Conservation (phyloP, 2,113 vertebrate species). For the Donacobius atricapilla region DNA sequence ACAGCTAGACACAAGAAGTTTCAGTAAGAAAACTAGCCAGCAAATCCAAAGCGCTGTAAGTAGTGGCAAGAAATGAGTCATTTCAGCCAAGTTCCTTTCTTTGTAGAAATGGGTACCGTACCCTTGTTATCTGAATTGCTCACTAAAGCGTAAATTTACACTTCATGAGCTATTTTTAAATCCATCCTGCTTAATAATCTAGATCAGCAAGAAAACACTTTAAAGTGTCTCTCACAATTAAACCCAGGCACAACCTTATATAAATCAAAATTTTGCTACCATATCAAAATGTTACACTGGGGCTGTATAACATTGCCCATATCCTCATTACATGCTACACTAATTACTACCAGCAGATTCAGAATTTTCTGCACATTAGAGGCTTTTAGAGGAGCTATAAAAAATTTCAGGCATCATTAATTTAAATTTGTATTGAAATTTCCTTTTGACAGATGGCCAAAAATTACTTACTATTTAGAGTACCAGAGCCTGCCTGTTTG, state of each 20-base stretch:
- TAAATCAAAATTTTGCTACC: slow-evolving; percentile 84
- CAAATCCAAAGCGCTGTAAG: not conserved
- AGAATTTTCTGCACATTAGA: slow-evolving; percentile 85
- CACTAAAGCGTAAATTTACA: slow-evolving; percentile 60
- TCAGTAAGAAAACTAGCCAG: not conserved
- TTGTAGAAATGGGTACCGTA: slow-evolving; percentile 6
- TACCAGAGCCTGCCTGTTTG: slow-evolving; percentile 79
- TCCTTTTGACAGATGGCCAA: slow-evolving; percentile 87
- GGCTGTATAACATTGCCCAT: slow-evolving; percentile 76
- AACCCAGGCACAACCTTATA: slow-evolving; percentile 70
- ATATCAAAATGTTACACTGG: slow-evolving; percentile 81
- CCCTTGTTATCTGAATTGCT: slow-evolving; percentile 42
- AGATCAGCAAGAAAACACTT: slow-evolving; percentile 75
- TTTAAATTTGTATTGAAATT: slow-evolving; percentile 88
- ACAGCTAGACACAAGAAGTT: not conserved
- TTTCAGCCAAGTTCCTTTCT: slow-evolving; percentile 1
- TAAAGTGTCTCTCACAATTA: slow-evolving; percentile 78
- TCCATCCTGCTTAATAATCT: slow-evolving; percentile 75
- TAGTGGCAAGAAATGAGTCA: not conserved
- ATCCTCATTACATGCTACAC: slow-evolving; percentile 84
- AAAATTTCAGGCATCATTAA: slow-evolving; percentile 88
- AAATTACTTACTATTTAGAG: slow-evolving; percentile 87
- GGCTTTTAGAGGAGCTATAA: slow-evolving; percentile 84
- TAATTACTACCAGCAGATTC: slow-evolving; percentile 84
- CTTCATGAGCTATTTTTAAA: slow-evolving; percentile 69